Base-by-base conservation (phyloP, 2,888 invertebrate species). In the Andrena flavipes region DNA sequence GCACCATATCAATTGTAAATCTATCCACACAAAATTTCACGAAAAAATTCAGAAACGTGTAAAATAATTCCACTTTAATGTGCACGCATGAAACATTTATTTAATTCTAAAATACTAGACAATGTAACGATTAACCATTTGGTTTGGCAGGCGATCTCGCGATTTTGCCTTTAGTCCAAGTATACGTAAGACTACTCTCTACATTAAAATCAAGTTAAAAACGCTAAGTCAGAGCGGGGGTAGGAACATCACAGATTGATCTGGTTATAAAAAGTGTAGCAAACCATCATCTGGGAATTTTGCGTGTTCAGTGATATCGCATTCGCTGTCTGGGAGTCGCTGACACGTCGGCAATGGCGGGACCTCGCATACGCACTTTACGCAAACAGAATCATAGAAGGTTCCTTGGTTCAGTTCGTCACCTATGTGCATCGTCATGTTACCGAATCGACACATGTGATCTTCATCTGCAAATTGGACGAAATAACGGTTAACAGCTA, bases 291-390 rank as follows among this genome's bases (percentile, higher is more conserved):
- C 23, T 54, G 10, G 0, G 20, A 69, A 69, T 16, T 16, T 26
- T 1, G 16, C 2, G 64, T 87, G 86, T 0, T 80, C 70, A 7
- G 86, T 88, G 6, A 88, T 56, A 33, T 89, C 87, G 69, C 92
- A 91, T 30, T 88, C 87, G 0, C 33, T 51, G 56, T 88, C 83
- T 1, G 89, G 65, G 16, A 91, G 80, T 73, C 85, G 89, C 74
- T 84, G 87, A 56, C 92, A 92, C 5, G 92, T 92, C 0, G 89
- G 91, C 0, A 80, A 0, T 0, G 92, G 92, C 26, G 92, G 91
- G 0, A 92, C 90, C 30, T 92, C 91, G 84, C 92, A 92, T 1
- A 85, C 72, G 56, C 92, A 92, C 72, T 89, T 91, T 1, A 91
- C 60, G 68, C 92, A 92, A 2, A 71, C 77, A 2, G 90, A 89